Conservation (phyloP, 1,140 invertebrate species). For the Agrypnia vestita region DNA sequence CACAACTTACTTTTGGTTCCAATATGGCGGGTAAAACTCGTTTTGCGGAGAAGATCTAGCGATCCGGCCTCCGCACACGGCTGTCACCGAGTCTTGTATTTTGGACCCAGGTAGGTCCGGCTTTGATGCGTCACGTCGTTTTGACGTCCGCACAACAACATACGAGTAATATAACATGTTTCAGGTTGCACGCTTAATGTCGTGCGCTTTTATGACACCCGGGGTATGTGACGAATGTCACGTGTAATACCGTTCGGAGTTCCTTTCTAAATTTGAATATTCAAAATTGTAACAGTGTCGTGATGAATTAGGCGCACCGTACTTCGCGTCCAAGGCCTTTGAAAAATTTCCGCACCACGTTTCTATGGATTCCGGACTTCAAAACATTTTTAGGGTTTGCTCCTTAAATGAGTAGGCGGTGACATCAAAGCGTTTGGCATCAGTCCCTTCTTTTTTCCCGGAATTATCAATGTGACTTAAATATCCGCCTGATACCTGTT, state of each 20-base stretch:
- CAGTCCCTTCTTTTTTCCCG: too few species aligned
- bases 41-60: too few species aligned
- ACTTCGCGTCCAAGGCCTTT: neutral
- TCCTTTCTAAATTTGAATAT: slow-evolving; percentile 3
- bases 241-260: neutral
- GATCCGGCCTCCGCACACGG: too few species aligned
- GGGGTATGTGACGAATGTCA: neutral
- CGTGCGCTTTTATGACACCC: neutral
- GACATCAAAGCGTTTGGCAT: too few species aligned
- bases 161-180: neutral
- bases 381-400: too few species aligned
- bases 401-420: too few species aligned
- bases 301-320: neutral
- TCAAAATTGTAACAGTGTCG: neutral
- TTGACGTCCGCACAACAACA: neutral
- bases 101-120: neutral
- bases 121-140: neutral
- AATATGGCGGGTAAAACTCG: too few species aligned
- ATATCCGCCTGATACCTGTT: too few species aligned
- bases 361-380: neutral
- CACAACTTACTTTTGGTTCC: too few species aligned
- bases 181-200: neutral
- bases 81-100: too few species aligned
- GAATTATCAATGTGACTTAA: too few species aligned
- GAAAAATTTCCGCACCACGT: neutral